Percentiles rank a stretch among this genome's conserved stretches.
Evolutionary conservation across 2,888 invertebrate genomes (phyloP).

Genomic region (Cephus pulcher): DNA sequence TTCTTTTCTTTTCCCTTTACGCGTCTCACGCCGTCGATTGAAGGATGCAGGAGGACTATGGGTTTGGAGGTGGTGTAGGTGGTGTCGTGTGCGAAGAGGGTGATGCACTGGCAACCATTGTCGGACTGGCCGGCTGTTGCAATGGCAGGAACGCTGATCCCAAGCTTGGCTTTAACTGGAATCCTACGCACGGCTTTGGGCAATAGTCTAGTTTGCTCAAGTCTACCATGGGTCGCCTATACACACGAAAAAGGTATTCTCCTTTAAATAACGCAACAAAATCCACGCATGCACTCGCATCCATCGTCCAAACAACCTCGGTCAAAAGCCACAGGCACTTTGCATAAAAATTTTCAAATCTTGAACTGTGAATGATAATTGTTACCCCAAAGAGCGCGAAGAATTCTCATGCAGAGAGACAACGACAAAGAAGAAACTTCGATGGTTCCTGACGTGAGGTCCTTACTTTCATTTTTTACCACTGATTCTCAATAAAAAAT

Average conservation of each 20-base stretch:
- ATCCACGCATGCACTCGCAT: no score
- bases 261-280: no score
- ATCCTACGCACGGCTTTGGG: constrained; percentile 76
- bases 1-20: constrained; percentile 52
- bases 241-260: constrained; percentile 29
- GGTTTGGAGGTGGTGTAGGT: constrained; percentile 64
- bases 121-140: constrained; percentile 66
- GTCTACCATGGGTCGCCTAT: constrained; percentile 67
- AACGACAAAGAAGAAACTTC: no score
- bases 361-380: no score
- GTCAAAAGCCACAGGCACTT: no score
- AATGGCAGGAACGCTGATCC: constrained; percentile 86
- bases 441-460: no score
- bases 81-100: constrained; percentile 61
- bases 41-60: constrained; percentile 59
- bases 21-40: constrained; percentile 49
- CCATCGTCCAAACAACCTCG: no score
- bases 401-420: no score
- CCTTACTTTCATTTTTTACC: no score
- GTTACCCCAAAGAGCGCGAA: no score
- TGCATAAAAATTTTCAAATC: no score
- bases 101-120: constrained; percentile 56
- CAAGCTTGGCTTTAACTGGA: constrained; percentile 82
- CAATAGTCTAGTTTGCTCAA: constrained; percentile 67
- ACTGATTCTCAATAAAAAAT: no score